Evolutionary conservation across 2,888 invertebrate species (phyloP).

Genomic region (Scaptodrosophila latifasciaeformis): DNA sequence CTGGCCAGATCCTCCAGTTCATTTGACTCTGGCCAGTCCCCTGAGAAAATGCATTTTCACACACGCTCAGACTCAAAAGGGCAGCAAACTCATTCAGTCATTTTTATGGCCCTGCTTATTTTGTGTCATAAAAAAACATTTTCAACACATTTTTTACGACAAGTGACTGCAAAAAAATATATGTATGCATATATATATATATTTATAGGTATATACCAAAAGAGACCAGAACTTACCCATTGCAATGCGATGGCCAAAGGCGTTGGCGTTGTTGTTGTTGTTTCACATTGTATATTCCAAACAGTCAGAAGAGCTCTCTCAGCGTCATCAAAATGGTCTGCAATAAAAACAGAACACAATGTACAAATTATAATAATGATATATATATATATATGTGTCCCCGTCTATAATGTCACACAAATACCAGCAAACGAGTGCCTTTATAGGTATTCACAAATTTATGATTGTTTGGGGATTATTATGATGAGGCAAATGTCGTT

Average conservation of each 20-base stretch:
- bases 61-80: too few relatives aligned
- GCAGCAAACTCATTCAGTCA: constrained; percentile 17
- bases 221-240: constrained; percentile 37
- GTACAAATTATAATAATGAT: constrained; percentile 59
- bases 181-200: too few relatives aligned
- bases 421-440: constrained; percentile 12
- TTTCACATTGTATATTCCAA: too few relatives aligned
- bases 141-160: constrained; percentile 62
- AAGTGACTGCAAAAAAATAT: constrained; percentile 42
- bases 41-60: too few relatives aligned
- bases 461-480: constrained; percentile 7
- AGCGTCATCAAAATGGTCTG: constrained; percentile 44
- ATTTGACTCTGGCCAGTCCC: too few relatives aligned
- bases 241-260: constrained; percentile 15
- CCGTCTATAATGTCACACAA: constrained; percentile 16
- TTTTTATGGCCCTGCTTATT: constrained; percentile 58
- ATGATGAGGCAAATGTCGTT: background rate
- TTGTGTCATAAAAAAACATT: constrained; percentile 58
- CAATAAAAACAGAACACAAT: constrained; percentile 47
- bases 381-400: constrained; percentile 17
- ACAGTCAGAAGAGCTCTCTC: too few relatives aligned
- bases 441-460: constrained; percentile 10
- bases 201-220: too few relatives aligned
- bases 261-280: constrained; percentile 55
- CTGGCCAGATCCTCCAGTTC: too few relatives aligned